Base-by-base conservation (phyloP, 2,113 vertebrate species). In the Irena cyanogastra region DNA sequence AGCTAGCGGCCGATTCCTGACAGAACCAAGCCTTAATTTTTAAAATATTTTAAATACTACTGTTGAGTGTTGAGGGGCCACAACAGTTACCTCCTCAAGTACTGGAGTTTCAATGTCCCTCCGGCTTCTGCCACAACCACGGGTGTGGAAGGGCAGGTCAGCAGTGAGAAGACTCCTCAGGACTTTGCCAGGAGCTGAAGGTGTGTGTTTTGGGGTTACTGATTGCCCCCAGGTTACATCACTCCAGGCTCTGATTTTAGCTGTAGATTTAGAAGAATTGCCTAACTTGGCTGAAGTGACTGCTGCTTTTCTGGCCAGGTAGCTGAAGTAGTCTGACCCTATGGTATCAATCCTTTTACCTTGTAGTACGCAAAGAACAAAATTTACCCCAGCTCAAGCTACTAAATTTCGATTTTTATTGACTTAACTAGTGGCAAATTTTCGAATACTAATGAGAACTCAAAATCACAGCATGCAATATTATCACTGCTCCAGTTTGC, bases 1-100 rank as follows among this genome's bases (percentile, higher is more conserved):
- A 77, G 53, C 65, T 49, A 81, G 31, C 6, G 0, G 65, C 85
- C 11, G 3, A 84, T 74, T 76, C 69, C 56, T 2, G 0, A 28
- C 47, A 76, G 60, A 83, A 82, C 90, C 93, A 89, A 95, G 80
- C 95, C 92, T 86, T 95, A 79, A 95, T 97, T 93, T 94, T 92
- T 95, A 81, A 90, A 84, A 94, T 95, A 95, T 17, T 95, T 95
- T 31, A 87, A 93, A 96, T 90, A 54, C 85, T 92, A 56, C 61
- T 81, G 35, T 66, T 76, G 57, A 96, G 41, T 45, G 30, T 90
- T 83, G 85, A 91, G 61, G 59, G 33, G 76, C 86, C 85, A 37
- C 59, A 41, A 11, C 47, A 59, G 47, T 90, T 94, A 83, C 47
- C 22, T 79, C 35, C 42, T 89, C 5, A 6, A 61, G 74, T 35